A percentile compares a stretch with the other conserved stretches of the same genome.
phyloP scores from a whole-genome alignment of 1,140 invertebrate species.

The Pogonomyrmex barbatus region DNA sequence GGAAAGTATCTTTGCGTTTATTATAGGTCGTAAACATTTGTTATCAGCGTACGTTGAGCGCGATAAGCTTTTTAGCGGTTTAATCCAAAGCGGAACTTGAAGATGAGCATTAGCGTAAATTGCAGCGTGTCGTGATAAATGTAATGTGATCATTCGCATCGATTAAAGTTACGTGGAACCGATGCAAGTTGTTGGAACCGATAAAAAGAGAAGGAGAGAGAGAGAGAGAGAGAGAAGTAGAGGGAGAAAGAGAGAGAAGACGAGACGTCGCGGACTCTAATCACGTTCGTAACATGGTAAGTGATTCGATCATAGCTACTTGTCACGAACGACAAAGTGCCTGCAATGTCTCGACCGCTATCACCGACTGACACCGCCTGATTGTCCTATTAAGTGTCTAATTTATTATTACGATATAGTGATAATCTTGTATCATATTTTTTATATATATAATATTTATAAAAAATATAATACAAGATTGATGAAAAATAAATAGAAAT shows the following conservation, averaged over 20 bases:
- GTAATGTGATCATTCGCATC: constrained; percentile 25
- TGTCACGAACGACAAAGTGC: constrained; percentile 39
- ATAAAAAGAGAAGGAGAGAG: not conserved
- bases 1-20: not conserved
- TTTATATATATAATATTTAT: not conserved
- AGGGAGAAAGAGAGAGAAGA: not conserved
- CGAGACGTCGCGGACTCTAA: constrained; percentile 26
- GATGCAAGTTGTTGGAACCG: not conserved
- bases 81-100: constrained; percentile 24
- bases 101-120: constrained; percentile 36
- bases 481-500: not conserved
- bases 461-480: not conserved
- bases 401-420: not conserved
- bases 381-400: constrained; percentile 17
- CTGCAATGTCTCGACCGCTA: constrained; percentile 13
- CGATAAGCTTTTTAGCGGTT: not conserved
- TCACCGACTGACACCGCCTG: constrained; percentile 32
- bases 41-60: not conserved
- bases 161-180: constrained; percentile 32
- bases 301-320: constrained; percentile 41
- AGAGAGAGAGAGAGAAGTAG: not conserved
- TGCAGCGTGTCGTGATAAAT: constrained; percentile 26
- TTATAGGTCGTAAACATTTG: not conserved
- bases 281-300: constrained; percentile 16
- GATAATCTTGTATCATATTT: not conserved